Base-by-base conservation (phyloP, 1,140 invertebrate species). In the Bombus confusus region DNA sequence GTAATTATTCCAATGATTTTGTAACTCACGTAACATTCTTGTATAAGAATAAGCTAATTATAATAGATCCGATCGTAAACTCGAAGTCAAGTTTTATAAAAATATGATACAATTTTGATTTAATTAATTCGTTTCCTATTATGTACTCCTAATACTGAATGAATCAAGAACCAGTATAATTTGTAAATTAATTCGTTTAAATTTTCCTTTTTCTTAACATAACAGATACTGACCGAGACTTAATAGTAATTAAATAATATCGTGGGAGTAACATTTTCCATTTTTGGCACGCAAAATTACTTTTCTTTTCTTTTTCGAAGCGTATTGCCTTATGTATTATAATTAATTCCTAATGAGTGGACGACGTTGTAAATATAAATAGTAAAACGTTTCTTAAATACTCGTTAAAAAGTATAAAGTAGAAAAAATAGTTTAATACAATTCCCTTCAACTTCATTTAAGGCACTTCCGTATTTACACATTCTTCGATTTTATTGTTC, bases 381-480 rank as follows among this genome's bases (percentile, higher is more conserved):
- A 80, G 57, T 52, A 80, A 64, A 64, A 31, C 28, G 77, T 80
- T 34, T 4, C 52, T 80, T 80, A 80, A 88, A 78, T 72, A 86
- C 43, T 57, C 52, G 1, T 79, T 66, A 88, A 57, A 83, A 85
- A 68, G 76, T 59, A 76, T 66, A 1, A 12, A 22, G 73, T 83
- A 89, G 81, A 86, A 88, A 88, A 88, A 88, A 86, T 88, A 79
- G 59, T 73, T 77, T 52, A 12, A 71, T 71, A 41, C 41, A n/a
- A 59, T 69, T 69, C 43, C 18, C 57, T 22, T 83, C 78, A 74
- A 57, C 10, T 71, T 74, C 41, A 80, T 6, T 69, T 83, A 90
- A 90, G 89, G 89, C 89, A 90, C 89, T 74, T 81, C 25, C 62
- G 28, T 77, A 88, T 86, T 2, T 88, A 90, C 83, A 90, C 59